Evolutionary conservation across 2,113 vertebrate genomes (phyloP), one percentile per base, ranked within the genome.

Genomic region (Colossoma macropomum): DNA sequence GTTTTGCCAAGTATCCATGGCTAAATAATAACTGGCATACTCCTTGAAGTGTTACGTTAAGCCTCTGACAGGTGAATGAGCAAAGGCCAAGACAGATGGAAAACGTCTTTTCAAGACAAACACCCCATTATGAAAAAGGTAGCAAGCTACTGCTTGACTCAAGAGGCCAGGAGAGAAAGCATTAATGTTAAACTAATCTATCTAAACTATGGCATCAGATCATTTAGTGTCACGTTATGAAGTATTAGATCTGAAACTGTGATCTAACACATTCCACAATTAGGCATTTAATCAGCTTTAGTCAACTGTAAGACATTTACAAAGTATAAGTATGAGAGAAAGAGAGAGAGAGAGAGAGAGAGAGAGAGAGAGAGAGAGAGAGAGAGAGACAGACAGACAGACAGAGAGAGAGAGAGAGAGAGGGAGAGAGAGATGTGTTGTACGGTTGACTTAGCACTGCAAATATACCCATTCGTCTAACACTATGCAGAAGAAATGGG

Each of bases 51-150:
- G 86, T 90, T 92, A 88, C 87, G 87, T 90, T 86, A 85, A 92
- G 88, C 92, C 89, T 87, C 87, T 92, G 92, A 94, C 91, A 93
- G 91, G 90, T 86, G 84, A 89, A 88, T 85, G 68, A 0, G 86
- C 88, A 83, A 86, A 89, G 83, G 90, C 88, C 89, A 90, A 91
- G 85, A 88, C 92, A 92, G 90, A 92, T 88, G 89, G 89, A 79
- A 89, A 93, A 93, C 88, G 89, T 90, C 85, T 91, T 91, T 87
- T 91, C 90, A 91, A 94, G 90, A 87, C 81, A 92, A 92, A 89
- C 87, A 89, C 88, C 93, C 92, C 85, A 72, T 84, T 66, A 80
- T 70, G 74, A 77, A 71, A 59, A 74, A 71, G 78, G 78, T 80
- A 80, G 71, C 76, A 75, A 25, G 76, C 41, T 77, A 75, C 74